Base-by-base conservation (phyloP, 2,797 vertebrate genomes). In the Trachops cirrhosus region DNA sequence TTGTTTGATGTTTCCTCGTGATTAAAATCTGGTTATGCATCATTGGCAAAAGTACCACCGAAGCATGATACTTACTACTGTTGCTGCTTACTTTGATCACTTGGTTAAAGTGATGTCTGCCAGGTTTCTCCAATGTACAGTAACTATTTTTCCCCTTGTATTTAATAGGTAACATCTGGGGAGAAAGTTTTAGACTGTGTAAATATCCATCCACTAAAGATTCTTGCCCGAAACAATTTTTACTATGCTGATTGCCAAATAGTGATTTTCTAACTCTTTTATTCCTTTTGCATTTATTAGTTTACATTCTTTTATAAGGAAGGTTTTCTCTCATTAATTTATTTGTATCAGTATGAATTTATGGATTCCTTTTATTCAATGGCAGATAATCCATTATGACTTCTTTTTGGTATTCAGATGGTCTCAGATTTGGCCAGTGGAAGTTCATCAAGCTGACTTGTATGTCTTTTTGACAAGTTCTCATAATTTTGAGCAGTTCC, bases 141-240 rank as follows among this genome's bases (percentile, higher is more conserved):
- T 57, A 70, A 48, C 84, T 74, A 0, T 70, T 90, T 90, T 77
- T 22, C 39, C n/a, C 16, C 71, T 90, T 75, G 71, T 68, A 74
- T 57, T 95, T 96, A 85, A 62, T 78, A 52, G 74, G 67, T 96
- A 86, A 93, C 75, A 89, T 29, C 2, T 62, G 9, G 18, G 29
- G n/a, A 94, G 67, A 48, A 87, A 34, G 48, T 95, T 78, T 44
- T 67, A 79, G 48, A 29, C 24, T 68, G 1, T 71, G 46, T 64
- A 86, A 77, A 64, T 84, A 93, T 59, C 9, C 57, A 37, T 52
- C 44, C 19, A 15, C 24, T 96, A 29, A 93, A 64, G 67, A 74
- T 62, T 94, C 41, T 85, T n/a, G 2, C 70, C 62, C 46, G 18
- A n/a, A 70, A 37, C 9, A 46, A 0, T 62, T 95, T 83, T 89